Percentiles rank a stretch among this genome's conserved stretches.
Conservation (phyloP, 2,797 vertebrate species). For the Brotula barbata region DNA sequence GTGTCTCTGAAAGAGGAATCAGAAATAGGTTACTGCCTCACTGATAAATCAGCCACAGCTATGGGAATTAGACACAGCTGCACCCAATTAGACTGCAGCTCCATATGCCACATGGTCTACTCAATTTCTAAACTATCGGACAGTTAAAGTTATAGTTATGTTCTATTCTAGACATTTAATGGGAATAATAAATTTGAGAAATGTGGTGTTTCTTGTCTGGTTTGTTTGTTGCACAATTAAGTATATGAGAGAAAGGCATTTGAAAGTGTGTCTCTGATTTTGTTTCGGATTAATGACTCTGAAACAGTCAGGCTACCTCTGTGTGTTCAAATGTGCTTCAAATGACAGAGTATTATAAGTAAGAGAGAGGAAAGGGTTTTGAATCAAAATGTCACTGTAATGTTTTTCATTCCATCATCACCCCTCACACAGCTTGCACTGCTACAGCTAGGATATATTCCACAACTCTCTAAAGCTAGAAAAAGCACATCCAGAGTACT, state of each 20-base stretch:
- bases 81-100: too few relatives aligned
- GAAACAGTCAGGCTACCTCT: neutral
- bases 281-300: conserved; percentile 1
- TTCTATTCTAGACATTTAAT: too few relatives aligned
- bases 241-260: neutral
- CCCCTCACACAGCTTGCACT: neutral
- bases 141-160: too few relatives aligned
- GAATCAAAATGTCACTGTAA: conserved; percentile 1
- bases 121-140: too few relatives aligned
- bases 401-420: neutral
- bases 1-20: too few relatives aligned
- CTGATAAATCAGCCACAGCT: too few relatives aligned
- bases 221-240: neutral
- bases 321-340: neutral
- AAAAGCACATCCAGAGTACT: neutral
- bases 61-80: too few relatives aligned
- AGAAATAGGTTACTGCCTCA: too few relatives aligned
- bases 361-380: neutral
- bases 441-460: neutral
- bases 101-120: too few relatives aligned
- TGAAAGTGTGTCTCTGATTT: neutral
- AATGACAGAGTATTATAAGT: neutral
- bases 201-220: neutral
- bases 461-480: neutral
- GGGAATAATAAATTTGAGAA: too few relatives aligned